These are phyloP conservation scores for Haplochromis burtoni DNA, from an alignment of 2,113 vertebrate genomes.

Conservation along the genomic window DNA sequence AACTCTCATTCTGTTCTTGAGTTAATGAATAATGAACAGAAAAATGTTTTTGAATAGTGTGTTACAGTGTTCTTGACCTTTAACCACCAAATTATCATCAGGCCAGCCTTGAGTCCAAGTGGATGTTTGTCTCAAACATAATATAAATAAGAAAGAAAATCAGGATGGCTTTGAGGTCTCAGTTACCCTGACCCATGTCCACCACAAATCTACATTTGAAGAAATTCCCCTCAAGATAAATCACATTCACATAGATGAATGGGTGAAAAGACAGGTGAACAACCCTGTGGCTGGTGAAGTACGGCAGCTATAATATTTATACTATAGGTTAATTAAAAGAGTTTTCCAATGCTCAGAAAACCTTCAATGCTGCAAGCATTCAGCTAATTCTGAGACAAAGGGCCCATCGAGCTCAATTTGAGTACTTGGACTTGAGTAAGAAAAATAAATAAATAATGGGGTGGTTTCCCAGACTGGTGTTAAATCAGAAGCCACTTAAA, in stretches of 20 bases:
- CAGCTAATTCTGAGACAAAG: not conserved
- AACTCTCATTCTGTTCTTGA: not conserved
- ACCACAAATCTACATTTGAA: not conserved
- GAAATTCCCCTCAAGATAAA: not conserved
- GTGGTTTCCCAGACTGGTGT: not conserved
- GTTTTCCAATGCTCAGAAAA: not conserved
- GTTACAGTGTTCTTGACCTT: not conserved
- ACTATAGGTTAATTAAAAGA: not conserved
- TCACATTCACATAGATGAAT: not conserved
- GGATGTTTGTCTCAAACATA: not conserved
- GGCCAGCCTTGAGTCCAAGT: not conserved
- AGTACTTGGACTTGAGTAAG: not conserved
- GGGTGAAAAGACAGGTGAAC: not conserved
- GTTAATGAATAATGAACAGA: not conserved
- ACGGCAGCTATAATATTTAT: not conserved
- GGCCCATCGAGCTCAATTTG: not conserved
- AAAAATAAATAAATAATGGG: not conserved
- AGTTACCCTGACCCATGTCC: not conserved
- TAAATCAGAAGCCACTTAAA: not conserved
- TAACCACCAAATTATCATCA: not conserved
- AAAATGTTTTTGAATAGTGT: not conserved
- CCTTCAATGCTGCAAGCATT: not conserved
- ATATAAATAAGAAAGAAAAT: not conserved
- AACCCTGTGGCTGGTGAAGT: not conserved
- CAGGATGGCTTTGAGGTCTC: not conserved